Conservation (phyloP, 2,888 invertebrate genomes). For the Crioceris asparagi region DNA sequence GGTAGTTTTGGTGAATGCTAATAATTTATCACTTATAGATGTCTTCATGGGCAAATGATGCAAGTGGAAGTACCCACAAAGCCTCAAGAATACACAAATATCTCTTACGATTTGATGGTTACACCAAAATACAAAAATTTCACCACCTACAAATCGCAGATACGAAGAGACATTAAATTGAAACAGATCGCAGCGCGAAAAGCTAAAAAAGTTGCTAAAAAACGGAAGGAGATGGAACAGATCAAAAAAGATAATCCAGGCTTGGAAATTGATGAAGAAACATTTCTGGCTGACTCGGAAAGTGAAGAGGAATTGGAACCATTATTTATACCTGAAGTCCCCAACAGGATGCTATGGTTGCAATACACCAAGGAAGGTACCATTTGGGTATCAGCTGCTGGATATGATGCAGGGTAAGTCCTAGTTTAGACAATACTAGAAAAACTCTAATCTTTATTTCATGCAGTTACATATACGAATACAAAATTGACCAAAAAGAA, state of each 20-base stretch:
- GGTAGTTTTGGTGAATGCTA: too few relatives aligned
- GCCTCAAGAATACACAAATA: slow-evolving; percentile 37
- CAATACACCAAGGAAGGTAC: slow-evolving; percentile 42
- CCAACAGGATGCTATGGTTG: slow-evolving; percentile 48
- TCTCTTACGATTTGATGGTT: slow-evolving; percentile 38
- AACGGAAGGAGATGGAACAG: slow-evolving; percentile 48
- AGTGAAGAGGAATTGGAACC: slow-evolving; percentile 44
- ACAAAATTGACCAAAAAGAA: slow-evolving; percentile 38
- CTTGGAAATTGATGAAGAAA: slow-evolving; percentile 48
- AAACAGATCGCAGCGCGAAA: slow-evolving; percentile 44
- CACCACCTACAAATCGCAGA: slow-evolving; percentile 48
- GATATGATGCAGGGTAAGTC: slow-evolving; percentile 25
- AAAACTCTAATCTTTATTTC: slow-evolving; percentile 6
- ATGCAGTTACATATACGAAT: slow-evolving; percentile 54
- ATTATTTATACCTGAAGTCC: slow-evolving; percentile 44
- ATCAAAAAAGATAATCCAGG: slow-evolving; percentile 47
- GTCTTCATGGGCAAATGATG: slow-evolving; percentile 44
- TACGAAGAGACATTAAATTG: slow-evolving; percentile 48
- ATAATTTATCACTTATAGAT: too few relatives aligned
- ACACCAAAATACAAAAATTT: slow-evolving; percentile 40
- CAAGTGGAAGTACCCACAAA: slow-evolving; percentile 41
- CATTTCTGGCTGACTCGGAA: slow-evolving; percentile 49
- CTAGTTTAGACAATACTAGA: not conserved
- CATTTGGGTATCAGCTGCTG: slow-evolving; percentile 52
- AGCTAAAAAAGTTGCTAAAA: slow-evolving; percentile 41